Evolutionary conservation across 37 sponge, comb jelly and placozoan species (phyloP), one percentile per base, ranked within the genome.

Genomic region (Mnemiopsis leidyi): DNA sequence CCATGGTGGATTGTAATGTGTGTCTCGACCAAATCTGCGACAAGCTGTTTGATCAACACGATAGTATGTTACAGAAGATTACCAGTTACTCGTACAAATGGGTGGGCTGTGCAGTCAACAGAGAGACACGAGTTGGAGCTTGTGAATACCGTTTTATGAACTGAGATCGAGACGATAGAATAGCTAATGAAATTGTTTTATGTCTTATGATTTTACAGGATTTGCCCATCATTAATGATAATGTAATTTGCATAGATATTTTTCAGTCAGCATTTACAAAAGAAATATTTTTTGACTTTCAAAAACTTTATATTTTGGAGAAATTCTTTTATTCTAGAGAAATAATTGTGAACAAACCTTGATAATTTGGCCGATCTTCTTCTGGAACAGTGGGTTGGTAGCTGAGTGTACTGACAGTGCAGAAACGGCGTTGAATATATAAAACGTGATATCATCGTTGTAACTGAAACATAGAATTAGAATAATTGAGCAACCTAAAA

Each of bases 371-470:
- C 90, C 90, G 25, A 85, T 85, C 39, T 85, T 85, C 61, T 37
- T 35, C 36, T 85, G 90, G 90, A 85, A 85, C 1, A 18, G 9
- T 0, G 7, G 61, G 29, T 85, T 85, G 7, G 0, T 37, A 20
- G 26, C 36, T 23, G 90, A 85, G 35, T 85, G 39, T 2, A 85
- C 24, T 39, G 90, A 35, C 21, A 85, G 90, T 16, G 90, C 90
- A 13, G 90, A 85, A 0, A 85, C 90, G 5, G 90, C 90, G 61
- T 85, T 85, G 90, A 85, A 85, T 23, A 85, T 85, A 21, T 85
- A 85, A 29, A 85, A 85, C 7, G 90, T 85, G 23, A 85, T 85
- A 26, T 85, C 90, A 29, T 85, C 90, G 25, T 85, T 85, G 61
- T 85, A 85, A 26, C 90, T 85, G 90, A 85, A 85, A 85, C 0